Base-by-base conservation (phyloP, 2,113 vertebrate genomes). In the Conger conger region DNA sequence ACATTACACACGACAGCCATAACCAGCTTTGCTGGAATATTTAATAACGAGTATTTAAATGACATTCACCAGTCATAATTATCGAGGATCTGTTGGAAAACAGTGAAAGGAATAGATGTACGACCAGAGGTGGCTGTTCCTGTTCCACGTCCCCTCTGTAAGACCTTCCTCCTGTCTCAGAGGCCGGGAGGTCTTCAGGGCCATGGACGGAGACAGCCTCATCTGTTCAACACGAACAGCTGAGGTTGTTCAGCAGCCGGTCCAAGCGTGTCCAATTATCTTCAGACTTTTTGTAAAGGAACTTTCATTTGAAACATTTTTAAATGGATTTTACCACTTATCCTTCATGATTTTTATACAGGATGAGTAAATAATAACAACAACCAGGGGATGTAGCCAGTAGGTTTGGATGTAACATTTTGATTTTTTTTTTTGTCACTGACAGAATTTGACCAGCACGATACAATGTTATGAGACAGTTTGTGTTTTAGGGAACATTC, bases 11-110 rank as follows among this genome's bases (percentile, higher is more conserved):
- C 18, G 17, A 42, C 53, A 80, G 38, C 11, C 63, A 23, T 27
- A 68, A 40, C 60, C 30, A 53, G n/a, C 5, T 80, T 57, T 63
- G 53, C 78, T 80, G 38, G 76, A 76, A 83, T 83, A 83, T 76
- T 33, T 77, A 77, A 27, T 42, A 23, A 80, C 33, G 8, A 36
- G 1, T 20, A 38, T 79, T 80, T 45, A 80, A 40, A 38, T 23
- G 81, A 18, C n/a, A 23, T 23, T 38, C 27, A 83, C 18, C 23
- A n/a, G 33, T 36, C 40, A 42, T 9, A 42, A 42, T 42, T 42
- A 54, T 60, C 40, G 36, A 20, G 78, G 33, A 84, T 23, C 33
- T 45, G 37, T 84, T 57, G 20, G 73, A 35, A 42, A 23, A 73
- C n/a, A 40, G 42, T 78, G 40, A 53, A 76, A 83, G 38, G 53